Evolutionary conservation across 2,888 invertebrate species (phyloP), one percentile per base, ranked within the genome.

Genomic region (Stenchaetothrips biformis): DNA sequence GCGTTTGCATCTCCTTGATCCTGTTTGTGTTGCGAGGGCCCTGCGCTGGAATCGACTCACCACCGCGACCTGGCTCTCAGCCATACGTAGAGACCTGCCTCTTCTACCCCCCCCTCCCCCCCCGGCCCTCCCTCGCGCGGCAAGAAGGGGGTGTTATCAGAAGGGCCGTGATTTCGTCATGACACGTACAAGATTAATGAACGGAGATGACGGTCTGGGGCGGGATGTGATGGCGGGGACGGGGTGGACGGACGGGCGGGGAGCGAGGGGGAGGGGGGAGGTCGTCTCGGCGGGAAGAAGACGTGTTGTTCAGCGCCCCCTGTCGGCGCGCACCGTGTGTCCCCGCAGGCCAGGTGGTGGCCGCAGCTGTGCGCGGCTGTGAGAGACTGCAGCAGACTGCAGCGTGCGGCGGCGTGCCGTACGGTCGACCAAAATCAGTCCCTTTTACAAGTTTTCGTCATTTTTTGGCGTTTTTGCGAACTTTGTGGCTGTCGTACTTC

Each of bases 161-260:
- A 25, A 25, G 25, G 21, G 21, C 67, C 67, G 67, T 74, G 67
- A 74, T 74, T 74, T 74, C 67, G 21, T 74, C 25, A 74, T 74
- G 67, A 74, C 67, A 74, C 67, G 67, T 74, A 21, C 67, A 74
- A 74, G 67, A 74, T 74, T 74, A 74, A 74, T 74, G 67, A 74
- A 74, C 25, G 21, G 25, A 25, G 67, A 74, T 74, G 67, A 74
- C 67, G 67, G 21, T n/a, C 18, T 59, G 18, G 59, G 18, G 11
- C 21, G 25, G 67, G 21, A 74, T 37, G 37, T 37, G 37, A 59
- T 18, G 59, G 18, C 16, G 53, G 16, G 16, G 53, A 53, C 67
- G 67, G 21, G 7, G 21, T 0, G 67, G 1, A 9, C 6, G 67
- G 18, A 9, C 67, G 67, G 21, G 67, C 62, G 49, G 2, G 16